Conservation (phyloP, 1,140 invertebrate species). For the Drosophila sproati region DNA sequence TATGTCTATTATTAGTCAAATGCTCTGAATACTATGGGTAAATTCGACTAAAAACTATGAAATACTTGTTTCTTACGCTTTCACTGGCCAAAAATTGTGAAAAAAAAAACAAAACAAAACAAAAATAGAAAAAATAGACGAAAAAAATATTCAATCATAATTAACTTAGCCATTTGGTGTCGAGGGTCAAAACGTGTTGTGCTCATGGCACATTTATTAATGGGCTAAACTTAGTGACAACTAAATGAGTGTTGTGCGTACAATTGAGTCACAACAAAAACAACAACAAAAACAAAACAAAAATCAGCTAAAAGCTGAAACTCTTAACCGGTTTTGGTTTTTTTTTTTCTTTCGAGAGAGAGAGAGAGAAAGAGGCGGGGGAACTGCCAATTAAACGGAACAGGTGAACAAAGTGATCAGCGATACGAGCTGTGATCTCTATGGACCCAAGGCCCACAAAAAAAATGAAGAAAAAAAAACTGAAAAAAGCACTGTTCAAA, state of each 20-base stretch:
- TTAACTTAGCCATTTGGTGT: conserved; percentile 5
- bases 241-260: conserved; percentile 62
- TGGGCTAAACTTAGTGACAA: conserved; percentile 73
- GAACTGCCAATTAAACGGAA: conserved; percentile 66
- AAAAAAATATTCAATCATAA: conserved; percentile 21
- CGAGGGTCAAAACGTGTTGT: conserved; percentile 30
- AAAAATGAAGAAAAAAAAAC: conserved; percentile 6
- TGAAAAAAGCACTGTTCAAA: conserved; percentile 33
- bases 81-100: conserved; percentile 35
- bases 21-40: not conserved
- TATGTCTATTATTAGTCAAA: not conserved
- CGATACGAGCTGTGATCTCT: conserved; percentile 16
- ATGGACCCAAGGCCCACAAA: not conserved
- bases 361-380: not conserved
- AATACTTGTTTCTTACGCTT: conserved; percentile 22
- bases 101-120: not conserved
- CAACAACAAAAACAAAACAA: not conserved
- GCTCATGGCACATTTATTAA: conserved; percentile 52
- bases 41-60: conserved; percentile 2
- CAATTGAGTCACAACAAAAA: conserved; percentile 54
- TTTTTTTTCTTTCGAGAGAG: not conserved
- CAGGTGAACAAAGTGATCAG: conserved; percentile 64
- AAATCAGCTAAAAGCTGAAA: not conserved
- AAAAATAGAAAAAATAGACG: no score
- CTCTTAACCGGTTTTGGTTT: conserved; percentile 45